These are phyloP conservation scores for Tetramorium parvispinum DNA, from an alignment of 1,140 invertebrate species.

Conservation along the genomic window DNA sequence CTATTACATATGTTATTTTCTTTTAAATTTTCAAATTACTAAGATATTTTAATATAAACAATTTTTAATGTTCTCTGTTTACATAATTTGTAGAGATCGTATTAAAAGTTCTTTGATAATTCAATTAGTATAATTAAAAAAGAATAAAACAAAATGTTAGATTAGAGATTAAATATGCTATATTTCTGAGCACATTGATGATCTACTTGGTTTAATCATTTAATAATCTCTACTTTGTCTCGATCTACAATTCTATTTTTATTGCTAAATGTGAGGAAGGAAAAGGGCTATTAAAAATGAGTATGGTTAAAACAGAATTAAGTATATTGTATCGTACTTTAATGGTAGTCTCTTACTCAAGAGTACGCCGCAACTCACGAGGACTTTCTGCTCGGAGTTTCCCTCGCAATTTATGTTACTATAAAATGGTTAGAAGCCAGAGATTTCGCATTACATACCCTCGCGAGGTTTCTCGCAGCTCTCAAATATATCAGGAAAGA, in stretches of 20 bases:
- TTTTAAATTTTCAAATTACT: too few relatives aligned
- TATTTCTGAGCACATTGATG: background rate
- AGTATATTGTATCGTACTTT: conserved; percentile 73
- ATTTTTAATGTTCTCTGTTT: background rate
- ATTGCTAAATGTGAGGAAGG: background rate
- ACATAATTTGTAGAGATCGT: background rate
- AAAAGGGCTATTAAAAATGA: conserved; percentile 33
- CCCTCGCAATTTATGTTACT: conserved; percentile 63
- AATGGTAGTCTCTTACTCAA: conserved; percentile 72
- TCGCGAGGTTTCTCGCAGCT: conserved; percentile 31
- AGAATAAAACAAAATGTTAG: background rate
- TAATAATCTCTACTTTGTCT: background rate
- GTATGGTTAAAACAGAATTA: conserved; percentile 52
- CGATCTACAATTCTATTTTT: background rate
- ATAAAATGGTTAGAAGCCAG: conserved; percentile 74
- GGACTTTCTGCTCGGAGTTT: conserved; percentile 31
- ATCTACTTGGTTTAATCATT: background rate
- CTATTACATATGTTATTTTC: too few relatives aligned
- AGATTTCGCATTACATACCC: conserved; percentile 53
- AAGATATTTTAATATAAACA: background rate
- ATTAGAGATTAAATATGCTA: background rate
- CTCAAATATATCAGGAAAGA: conserved; percentile 46
- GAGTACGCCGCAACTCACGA: conserved; percentile 65
- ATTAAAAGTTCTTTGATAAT: background rate
- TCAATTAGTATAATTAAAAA: background rate